Conservation (phyloP, 2,888 invertebrate genomes). For the Eumacrocentrus americanus region DNA sequence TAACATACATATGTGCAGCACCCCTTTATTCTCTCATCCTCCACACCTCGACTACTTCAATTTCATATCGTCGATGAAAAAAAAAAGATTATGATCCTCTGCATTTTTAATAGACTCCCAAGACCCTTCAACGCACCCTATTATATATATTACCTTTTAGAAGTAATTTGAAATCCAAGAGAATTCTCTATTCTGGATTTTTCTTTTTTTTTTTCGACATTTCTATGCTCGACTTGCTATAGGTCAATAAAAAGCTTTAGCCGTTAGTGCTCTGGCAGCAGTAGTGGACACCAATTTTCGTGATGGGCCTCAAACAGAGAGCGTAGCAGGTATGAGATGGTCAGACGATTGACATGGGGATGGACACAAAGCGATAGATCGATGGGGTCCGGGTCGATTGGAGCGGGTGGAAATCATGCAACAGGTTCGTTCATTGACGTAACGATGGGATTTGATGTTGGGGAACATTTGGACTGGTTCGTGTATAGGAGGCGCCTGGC, state of each 20-base stretch:
- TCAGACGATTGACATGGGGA: conserved; percentile 14
- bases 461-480: conserved; percentile 2
- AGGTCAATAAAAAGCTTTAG: no score
- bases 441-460: conserved; percentile 44
- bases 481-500: neutral
- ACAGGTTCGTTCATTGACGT: conserved; percentile 46
- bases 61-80: conserved; percentile 8
- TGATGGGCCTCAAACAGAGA: no score
- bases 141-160: no score
- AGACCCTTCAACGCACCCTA: neutral
- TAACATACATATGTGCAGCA: neutral
- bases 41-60: conserved; percentile 8
- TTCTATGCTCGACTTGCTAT: no score
- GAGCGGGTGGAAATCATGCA: conserved; percentile 39
- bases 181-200: no score
- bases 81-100: neutral
- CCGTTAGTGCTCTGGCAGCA: no score
- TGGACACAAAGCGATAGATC: conserved; percentile 24
- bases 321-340: no score
- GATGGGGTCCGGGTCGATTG: conserved; percentile 22
- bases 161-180: no score
- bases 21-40: neutral
- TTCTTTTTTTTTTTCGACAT: no score
- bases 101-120: neutral
- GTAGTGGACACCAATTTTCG: no score